Base-by-base conservation (phyloP, 2,797 vertebrate species). In the Smutsia temminckii region DNA sequence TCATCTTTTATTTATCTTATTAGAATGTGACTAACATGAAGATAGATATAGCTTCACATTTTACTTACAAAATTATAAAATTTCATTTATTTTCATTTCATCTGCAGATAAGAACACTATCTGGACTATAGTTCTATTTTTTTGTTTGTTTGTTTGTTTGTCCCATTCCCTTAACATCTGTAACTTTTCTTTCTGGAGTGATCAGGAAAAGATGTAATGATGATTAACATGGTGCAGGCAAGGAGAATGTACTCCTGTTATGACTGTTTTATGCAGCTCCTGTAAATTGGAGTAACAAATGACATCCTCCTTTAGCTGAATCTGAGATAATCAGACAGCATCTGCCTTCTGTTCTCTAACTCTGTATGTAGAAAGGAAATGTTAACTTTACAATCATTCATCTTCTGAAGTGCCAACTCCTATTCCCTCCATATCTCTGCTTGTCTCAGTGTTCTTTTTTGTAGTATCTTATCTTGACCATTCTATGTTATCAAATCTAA, bases 251-350 rank as follows among this genome's bases (percentile, higher is more conserved):
- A 59, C 40, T 78, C 14, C 14, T 32, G 69, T 91, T 94, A 94
- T 59, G 85, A 69, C 69, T 46, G 57, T 23, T 88, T 75, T 29
- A 63, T 86, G 5, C 51, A n/a, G 69, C 16, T 20, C 12, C 61
- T 95, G 18, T 61, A 95, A 85, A 97, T 13, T 75, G 64, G 53
- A 94, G 32, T 69, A 93, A 87, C 78, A 95, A 96, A 95, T 17
- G 4, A 53, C 66, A 66, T 40, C 49, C 59, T 92, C 59, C 53
- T 85, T 16, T 49, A 1, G 0, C 34, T 59, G 8, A 63, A 27
- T 64, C 63, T 49, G 92, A 91, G 1, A 23, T 85, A 88, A 80
- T 93, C 91, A 59, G 0, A 32, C n/a, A 87, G 72, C 20, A 25
- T 32, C 95, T 93, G 94, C 87, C 85, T 91, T 90, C 86, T 94